Percentiles rank a stretch among this genome's conserved stretches.
Evolutionary conservation across 37 sponge, comb jelly and placozoan genomes (phyloP).

Genomic region (Crambe crambe): DNA sequence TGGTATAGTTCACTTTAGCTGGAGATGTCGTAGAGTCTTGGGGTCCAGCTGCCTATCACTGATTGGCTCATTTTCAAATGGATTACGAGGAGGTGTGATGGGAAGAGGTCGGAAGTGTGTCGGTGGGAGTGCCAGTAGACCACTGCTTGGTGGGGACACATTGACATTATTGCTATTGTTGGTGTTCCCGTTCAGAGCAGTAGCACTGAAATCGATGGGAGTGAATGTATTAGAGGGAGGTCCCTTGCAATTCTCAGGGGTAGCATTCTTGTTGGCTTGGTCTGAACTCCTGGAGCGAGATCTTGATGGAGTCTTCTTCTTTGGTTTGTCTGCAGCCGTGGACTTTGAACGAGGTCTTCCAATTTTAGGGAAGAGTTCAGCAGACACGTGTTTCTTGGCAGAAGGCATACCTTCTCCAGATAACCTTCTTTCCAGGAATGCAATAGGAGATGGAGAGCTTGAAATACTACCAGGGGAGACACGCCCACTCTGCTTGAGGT

Average conservation of each 20-base stretch:
- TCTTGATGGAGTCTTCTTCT: conserved; percentile 7
- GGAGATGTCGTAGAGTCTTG: conserved; percentile 65
- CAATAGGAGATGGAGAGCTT: conserved; percentile 38
- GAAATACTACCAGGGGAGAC: conserved; percentile 6
- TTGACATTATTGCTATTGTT: conserved; percentile 39
- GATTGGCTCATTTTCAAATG: conserved; percentile 37
- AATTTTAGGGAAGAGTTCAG: conserved; percentile 30
- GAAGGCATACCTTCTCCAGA: background rate
- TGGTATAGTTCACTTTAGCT: conserved; percentile 15
- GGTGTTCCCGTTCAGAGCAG: background rate
- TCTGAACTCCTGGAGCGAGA: conserved; percentile 42
- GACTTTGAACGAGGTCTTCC: conserved; percentile 71
- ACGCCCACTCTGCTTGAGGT: conserved; percentile 15
- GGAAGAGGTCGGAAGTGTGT: conserved; percentile 43
- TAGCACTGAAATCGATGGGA: background rate
- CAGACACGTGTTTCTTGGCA: background rate
- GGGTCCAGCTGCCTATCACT: conserved; percentile 34
- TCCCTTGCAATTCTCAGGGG: background rate
- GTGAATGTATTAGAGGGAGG: background rate
- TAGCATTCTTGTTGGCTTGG: background rate
- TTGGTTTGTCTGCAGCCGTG: background rate
- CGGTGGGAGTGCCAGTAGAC: conserved; percentile 31
- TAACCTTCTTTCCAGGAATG: background rate
- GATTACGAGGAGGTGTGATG: conserved; percentile 74
- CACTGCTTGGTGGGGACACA: conserved; percentile 33